Conservation (phyloP, 1,140 invertebrate species). For the Tribolium madens region DNA sequence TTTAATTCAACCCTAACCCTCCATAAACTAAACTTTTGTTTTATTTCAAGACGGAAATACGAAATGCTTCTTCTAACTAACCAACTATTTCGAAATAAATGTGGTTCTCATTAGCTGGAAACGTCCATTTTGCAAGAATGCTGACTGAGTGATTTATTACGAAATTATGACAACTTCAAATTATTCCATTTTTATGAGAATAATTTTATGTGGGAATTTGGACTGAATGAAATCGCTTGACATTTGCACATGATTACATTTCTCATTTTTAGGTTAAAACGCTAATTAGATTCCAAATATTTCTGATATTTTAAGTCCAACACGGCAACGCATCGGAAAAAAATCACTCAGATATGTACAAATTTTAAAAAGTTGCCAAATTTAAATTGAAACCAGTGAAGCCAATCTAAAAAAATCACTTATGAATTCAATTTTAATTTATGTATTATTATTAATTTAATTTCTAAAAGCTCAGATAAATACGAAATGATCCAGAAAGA, state of each 20-base stretch:
- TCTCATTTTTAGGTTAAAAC: background rate
- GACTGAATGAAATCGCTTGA: background rate
- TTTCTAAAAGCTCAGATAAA: too few species aligned
- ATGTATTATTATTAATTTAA: too few species aligned
- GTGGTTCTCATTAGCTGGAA: constrained; percentile 30
- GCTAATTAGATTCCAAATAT: background rate
- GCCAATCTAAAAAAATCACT: too few species aligned
- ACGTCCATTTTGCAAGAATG: constrained; percentile 28
- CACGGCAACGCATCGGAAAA: too few species aligned
- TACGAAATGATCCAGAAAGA: too few species aligned
- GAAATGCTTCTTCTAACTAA: background rate
- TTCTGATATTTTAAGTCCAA: background rate
- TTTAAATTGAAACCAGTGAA: too few species aligned
- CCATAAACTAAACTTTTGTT: background rate
- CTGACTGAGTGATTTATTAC: constrained; percentile 28
- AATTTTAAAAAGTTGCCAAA: too few species aligned
- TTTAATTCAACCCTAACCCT: background rate
- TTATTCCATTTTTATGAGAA: constrained; percentile 25
- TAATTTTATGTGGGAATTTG: constrained; percentile 25
- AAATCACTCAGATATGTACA: too few species aligned
- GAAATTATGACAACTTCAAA: constrained; percentile 15
- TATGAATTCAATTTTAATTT: too few species aligned
- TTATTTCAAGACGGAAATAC: background rate
- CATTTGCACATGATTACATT: background rate
- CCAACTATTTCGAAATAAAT: constrained; percentile 23